Evolutionary conservation across 2,797 vertebrate genomes (phyloP).

Genomic region (Rhincodon typus): DNA sequence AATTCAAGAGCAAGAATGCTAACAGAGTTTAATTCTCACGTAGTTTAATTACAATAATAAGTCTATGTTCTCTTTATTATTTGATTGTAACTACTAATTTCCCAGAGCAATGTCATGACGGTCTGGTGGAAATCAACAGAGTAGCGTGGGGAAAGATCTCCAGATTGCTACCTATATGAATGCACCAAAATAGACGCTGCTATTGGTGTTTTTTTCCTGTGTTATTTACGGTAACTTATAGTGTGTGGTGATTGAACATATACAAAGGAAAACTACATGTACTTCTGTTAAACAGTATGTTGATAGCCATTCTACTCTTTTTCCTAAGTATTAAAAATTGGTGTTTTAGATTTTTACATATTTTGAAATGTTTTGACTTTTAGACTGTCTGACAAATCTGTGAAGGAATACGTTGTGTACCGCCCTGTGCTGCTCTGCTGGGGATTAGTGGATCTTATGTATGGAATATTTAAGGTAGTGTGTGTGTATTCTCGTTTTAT

Average conservation of each 20-base stretch:
- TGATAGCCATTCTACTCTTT: neutral
- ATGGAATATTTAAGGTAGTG: conserved; percentile 93
- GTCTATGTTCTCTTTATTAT: neutral
- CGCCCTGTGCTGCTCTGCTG: conserved; percentile 95
- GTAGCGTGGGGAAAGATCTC: neutral
- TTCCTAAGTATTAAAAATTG: neutral
- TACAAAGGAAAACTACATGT: neutral
- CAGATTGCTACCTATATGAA: neutral
- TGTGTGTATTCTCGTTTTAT: neutral
- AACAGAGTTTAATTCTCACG: neutral
- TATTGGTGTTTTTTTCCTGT: neutral
- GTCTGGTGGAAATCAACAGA: neutral
- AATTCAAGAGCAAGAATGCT: neutral
- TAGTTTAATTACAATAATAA: neutral
- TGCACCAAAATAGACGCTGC: neutral
- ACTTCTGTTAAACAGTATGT: neutral
- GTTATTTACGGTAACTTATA: neutral
- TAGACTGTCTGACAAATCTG: conserved; percentile 84
- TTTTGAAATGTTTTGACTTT: conserved; percentile 43
- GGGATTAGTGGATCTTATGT: conserved; percentile 96
- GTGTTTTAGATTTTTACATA: neutral
- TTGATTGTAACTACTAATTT: neutral
- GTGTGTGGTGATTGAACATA: neutral
- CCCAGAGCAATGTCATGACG: neutral
- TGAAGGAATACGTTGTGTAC: conserved; percentile 87